A percentile compares a stretch with the other conserved stretches of the same genome.
These are phyloP conservation scores for Strigops habroptila DNA, from an alignment of 2,113 vertebrate species.

Conservation along the genomic window DNA sequence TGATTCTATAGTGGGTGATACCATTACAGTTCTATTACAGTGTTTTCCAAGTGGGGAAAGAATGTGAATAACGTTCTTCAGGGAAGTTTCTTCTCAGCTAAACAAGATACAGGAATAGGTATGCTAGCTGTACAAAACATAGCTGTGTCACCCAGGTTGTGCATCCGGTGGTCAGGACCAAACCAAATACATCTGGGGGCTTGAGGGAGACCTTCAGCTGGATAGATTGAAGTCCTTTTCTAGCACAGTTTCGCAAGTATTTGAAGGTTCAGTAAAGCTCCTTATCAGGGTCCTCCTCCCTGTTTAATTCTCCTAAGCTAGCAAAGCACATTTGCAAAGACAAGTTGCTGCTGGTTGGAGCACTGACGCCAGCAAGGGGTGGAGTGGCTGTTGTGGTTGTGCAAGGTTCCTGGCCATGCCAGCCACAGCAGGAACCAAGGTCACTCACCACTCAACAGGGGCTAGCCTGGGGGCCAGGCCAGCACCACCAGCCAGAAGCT, in stretches of 20 bases:
- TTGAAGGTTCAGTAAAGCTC: not conserved
- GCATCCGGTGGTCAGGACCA: not conserved
- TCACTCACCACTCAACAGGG: not conserved
- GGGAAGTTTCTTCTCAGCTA: not conserved
- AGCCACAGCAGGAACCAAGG: not conserved
- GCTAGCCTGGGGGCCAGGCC: accelerated
- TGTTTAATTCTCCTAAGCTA: not conserved
- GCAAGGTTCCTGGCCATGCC: not conserved
- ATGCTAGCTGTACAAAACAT: not conserved
- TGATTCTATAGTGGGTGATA: not conserved
- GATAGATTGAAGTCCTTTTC: not conserved
- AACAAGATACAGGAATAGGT: not conserved
- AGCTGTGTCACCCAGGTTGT: not conserved
- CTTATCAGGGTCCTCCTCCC: not conserved
- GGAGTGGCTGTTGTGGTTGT: not conserved
- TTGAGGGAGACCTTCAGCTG: not conserved
- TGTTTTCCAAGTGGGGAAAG: not conserved
- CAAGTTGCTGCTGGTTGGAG: not conserved
- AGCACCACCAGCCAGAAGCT: not conserved
- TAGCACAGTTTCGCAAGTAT: not conserved
- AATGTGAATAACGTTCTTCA: not conserved
- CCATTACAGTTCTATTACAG: not conserved
- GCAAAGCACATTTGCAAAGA: not conserved
- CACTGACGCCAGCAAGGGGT: not conserved
- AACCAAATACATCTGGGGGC: not conserved